Base-by-base conservation (phyloP, 2,888 invertebrate species). In the Phlogophora meticulosa region DNA sequence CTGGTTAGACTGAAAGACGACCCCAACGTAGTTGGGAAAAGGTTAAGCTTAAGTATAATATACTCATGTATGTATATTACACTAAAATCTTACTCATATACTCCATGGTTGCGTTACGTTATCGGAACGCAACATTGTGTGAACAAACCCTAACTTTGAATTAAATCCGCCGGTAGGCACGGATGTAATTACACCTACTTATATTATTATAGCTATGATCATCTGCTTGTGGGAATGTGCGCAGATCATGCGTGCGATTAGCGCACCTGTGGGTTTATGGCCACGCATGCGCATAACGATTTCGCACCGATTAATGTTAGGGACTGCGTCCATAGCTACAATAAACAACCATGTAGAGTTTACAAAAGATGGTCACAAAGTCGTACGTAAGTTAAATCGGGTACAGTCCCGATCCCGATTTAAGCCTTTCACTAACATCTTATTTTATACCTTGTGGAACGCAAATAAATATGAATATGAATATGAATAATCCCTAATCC, bases 191-290 rank as follows among this genome's bases (percentile, higher is more conserved):
- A 66, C 38, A 48, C 34, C 48, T 45, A 24, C 24, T 72, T 52
- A 51, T 51, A 56, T 40, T 24, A 40, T 69, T 22, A 63, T 52
- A 63, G 62, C 10, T 13, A 60, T 17, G 32, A 77, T 76, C 20
- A 56, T 64, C 42, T 57, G 5, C 4, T 28, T 22, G 66, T 78
- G 75, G 43, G 75, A 78, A 78, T 60, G 45, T 51, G 52, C 51
- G 24, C 68, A 65, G 76, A 78, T 78, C 72, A 76, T 15, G 67
- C 67, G 65, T 60, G 42, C 40, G 76, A 78, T 76, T 66, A 28
- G 59, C 49, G 32, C 52, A 48, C 10, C 51, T 36, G 53, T 36
- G 17, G 48, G 43, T 64, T 63, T 71, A 71, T 59, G 43, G 32
- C 28, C 42, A 28, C 65, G 53, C 59, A 56, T 52, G 52, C 57